Conservation (phyloP, 2,888 invertebrate species). For the Drosophila paranaensis region DNA sequence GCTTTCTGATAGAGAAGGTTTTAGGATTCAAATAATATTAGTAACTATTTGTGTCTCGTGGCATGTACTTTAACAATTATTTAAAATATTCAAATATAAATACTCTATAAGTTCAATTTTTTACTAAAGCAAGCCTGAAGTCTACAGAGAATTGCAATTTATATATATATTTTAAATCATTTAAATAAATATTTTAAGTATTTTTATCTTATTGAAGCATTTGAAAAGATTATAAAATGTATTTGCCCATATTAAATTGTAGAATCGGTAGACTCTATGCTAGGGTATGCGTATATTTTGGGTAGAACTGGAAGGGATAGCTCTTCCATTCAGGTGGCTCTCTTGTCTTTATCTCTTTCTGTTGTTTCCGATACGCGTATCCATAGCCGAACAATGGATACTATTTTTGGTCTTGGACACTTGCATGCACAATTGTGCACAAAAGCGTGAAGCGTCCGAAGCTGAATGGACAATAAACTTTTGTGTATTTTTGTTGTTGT, state of each 20-base stretch:
- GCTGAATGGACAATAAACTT: conserved; percentile 71
- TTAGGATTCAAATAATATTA: too few relatives aligned
- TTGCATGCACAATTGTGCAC: conserved; percentile 80
- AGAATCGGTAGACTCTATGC: neutral
- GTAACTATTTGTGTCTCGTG: too few relatives aligned
- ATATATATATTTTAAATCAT: neutral
- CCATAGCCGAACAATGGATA: conserved; percentile 54
- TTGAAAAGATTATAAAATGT: neutral
- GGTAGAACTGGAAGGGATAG: conserved; percentile 22
- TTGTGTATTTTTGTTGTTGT: conserved; percentile 24
- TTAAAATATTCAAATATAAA: too few relatives aligned
- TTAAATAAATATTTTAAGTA: neutral
- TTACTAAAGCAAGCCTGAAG: too few relatives aligned
- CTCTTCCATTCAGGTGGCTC: conserved; percentile 17
- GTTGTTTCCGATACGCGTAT: conserved; percentile 41
- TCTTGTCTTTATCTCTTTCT: conserved; percentile 21
- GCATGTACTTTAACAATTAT: too few relatives aligned
- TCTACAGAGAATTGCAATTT: neutral
- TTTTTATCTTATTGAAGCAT: neutral
- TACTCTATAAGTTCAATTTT: too few relatives aligned
- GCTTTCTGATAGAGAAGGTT: too few relatives aligned
- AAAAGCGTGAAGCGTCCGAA: conserved; percentile 72
- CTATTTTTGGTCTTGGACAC: conserved; percentile 76
- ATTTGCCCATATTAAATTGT: neutral
- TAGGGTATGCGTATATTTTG: conserved; percentile 22